A percentile compares a stretch with the other conserved stretches of the same genome.
These are phyloP conservation scores for Sacculina carcini DNA, from an alignment of 2,888 invertebrate species.

Conservation along the genomic window DNA sequence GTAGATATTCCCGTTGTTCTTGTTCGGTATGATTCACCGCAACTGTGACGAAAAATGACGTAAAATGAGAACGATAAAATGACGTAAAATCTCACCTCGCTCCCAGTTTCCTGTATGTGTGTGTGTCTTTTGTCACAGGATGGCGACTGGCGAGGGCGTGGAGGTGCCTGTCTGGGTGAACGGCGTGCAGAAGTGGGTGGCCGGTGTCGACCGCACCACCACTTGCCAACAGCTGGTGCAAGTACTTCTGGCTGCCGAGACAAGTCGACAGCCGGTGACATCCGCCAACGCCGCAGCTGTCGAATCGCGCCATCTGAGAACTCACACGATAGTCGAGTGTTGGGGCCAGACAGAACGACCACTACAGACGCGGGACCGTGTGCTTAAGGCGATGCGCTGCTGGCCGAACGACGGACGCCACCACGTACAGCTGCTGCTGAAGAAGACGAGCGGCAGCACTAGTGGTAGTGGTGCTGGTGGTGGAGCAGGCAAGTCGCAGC, in stretches of 20 bases:
- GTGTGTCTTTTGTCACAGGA: too few relatives aligned
- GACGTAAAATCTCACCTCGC: too few relatives aligned
- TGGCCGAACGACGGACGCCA: conserved; percentile 12
- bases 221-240: conserved; percentile 51
- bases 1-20: too few relatives aligned
- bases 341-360: conserved; percentile 37
- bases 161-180: conserved; percentile 47
- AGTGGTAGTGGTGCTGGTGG: conserved; percentile 6
- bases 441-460: conserved; percentile 7
- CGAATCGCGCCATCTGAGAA: conserved; percentile 14
- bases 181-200: conserved; percentile 51
- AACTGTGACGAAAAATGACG: too few relatives aligned
- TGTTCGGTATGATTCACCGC: too few relatives aligned
- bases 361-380: conserved; percentile 1
- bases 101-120: too few relatives aligned
- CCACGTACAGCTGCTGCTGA: conserved; percentile 11
- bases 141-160: too few relatives aligned
- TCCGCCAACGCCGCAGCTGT: conserved; percentile 14
- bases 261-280: conserved; percentile 20
- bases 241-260: conserved; percentile 31
- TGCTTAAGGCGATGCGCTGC: conserved; percentile 10
- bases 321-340: conserved; percentile 46
- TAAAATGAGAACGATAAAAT: too few relatives aligned
- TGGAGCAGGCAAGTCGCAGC: conserved; percentile 1
- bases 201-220: conserved; percentile 44